phyloP scores from a whole-genome alignment of 2,113 vertebrate species.

The Apteryx owenii region DNA sequence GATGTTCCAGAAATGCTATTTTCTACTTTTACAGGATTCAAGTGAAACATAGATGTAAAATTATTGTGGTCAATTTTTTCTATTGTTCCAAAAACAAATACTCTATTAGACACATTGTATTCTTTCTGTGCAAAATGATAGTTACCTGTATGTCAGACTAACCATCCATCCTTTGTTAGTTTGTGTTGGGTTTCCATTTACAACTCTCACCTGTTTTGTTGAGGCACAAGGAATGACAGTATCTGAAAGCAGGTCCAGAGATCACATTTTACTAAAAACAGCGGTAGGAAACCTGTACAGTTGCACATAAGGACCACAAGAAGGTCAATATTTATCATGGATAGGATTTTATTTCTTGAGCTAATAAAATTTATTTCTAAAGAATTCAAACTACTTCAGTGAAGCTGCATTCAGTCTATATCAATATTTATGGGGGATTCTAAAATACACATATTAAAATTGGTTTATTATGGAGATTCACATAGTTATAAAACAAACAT shows the following conservation, averaged over 20 bases:
- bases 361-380: not conserved
- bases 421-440: not conserved
- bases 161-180: slow-evolving; percentile 96
- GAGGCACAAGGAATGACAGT: slow-evolving; percentile 81
- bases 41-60: not conserved
- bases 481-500: not conserved
- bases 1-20: not conserved
- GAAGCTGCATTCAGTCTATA: not conserved
- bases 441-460: not conserved
- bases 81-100: not conserved
- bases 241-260: slow-evolving; percentile 78
- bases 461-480: not conserved
- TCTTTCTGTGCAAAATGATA: slow-evolving; percentile 3
- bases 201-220: slow-evolving; percentile 86
- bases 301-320: slow-evolving; percentile 51
- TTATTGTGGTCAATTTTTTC: not conserved
- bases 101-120: not conserved
- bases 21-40: not conserved
- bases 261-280: slow-evolving; percentile 68
- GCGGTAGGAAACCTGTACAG: slow-evolving; percentile 46
- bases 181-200: slow-evolving; percentile 89
- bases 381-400: not conserved
- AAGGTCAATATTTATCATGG: not conserved
- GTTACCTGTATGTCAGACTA: slow-evolving; percentile 95
- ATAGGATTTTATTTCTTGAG: not conserved